Evolutionary conservation across 2,797 vertebrate species (phyloP).

Genomic region (Bradypus variegatus): DNA sequence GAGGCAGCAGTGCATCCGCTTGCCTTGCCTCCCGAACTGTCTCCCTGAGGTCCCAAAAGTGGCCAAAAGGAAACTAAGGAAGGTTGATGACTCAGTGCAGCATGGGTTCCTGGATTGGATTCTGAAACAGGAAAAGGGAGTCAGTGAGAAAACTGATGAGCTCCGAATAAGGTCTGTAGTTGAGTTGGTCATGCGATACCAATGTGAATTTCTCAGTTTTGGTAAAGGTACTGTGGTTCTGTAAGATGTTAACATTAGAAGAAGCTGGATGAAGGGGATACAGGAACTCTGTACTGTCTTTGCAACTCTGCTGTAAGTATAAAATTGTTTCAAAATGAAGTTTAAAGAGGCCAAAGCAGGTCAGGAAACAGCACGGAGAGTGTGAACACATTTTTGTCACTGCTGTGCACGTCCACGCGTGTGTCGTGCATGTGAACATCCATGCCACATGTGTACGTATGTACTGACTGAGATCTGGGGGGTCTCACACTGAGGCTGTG

Average conservation of each 20-base stretch:
- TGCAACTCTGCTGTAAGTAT: background rate
- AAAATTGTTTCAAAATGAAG: background rate
- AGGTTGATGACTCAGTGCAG: background rate
- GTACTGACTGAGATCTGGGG: background rate
- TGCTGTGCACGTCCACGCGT: accelerated
- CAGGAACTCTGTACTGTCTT: background rate
- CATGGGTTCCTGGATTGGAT: background rate
- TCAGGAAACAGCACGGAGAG: background rate
- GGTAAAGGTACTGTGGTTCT: background rate
- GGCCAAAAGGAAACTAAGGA: background rate
- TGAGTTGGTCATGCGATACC: accelerated
- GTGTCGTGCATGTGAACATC: background rate
- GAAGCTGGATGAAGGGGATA: background rate
- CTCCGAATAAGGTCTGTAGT: background rate
- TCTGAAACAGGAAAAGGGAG: background rate
- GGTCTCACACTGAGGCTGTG: background rate
- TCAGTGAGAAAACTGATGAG: background rate
- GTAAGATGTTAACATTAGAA: background rate
- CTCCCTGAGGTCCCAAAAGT: background rate
- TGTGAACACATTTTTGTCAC: background rate
- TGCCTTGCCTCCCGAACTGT: background rate
- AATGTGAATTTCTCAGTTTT: background rate
- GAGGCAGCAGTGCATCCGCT: background rate
- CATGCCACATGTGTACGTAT: background rate
- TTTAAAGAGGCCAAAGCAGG: background rate